These are phyloP conservation scores for Anguilla anguilla DNA, from an alignment of 2,797 vertebrate species.

Conservation along the genomic window DNA sequence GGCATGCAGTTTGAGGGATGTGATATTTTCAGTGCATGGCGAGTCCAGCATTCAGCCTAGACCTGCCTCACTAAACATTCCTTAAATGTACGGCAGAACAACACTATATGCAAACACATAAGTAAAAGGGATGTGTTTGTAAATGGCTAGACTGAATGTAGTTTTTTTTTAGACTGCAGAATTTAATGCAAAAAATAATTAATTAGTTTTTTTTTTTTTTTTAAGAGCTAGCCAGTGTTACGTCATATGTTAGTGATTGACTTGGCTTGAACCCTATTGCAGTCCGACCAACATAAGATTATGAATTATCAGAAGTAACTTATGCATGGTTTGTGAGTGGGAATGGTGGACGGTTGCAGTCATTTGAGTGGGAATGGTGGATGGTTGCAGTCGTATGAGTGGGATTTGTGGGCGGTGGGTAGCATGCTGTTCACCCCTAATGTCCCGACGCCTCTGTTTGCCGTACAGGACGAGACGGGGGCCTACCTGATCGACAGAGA, in stretches of 20 bases:
- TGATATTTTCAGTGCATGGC: not conserved
- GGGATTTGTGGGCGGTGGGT: not conserved
- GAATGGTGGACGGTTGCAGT: no score
- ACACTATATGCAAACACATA: not conserved
- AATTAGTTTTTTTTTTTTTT: no score
- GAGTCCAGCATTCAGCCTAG: not conserved
- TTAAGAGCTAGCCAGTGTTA: no score
- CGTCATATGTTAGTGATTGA: no score
- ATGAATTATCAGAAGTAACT: no score
- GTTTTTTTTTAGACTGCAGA: no score
- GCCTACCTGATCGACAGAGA: constrained; percentile 94
- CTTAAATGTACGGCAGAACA: not conserved
- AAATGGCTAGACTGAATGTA: no score
- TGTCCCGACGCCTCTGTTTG: not conserved
- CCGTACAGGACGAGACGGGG: constrained; percentile 86
- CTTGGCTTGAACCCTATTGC: no score
- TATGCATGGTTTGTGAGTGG: no score
- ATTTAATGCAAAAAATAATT: no score
- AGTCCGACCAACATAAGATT: no score
- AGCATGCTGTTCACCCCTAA: not conserved
- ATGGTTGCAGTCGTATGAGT: not conserved
- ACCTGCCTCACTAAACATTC: not conserved
- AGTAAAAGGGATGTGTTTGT: not conserved
- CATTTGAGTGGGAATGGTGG: not conserved
- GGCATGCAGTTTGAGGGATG: not conserved